Evolutionary conservation across 2,888 invertebrate species (phyloP).

Genomic region (Sminthurides aquaticus): DNA sequence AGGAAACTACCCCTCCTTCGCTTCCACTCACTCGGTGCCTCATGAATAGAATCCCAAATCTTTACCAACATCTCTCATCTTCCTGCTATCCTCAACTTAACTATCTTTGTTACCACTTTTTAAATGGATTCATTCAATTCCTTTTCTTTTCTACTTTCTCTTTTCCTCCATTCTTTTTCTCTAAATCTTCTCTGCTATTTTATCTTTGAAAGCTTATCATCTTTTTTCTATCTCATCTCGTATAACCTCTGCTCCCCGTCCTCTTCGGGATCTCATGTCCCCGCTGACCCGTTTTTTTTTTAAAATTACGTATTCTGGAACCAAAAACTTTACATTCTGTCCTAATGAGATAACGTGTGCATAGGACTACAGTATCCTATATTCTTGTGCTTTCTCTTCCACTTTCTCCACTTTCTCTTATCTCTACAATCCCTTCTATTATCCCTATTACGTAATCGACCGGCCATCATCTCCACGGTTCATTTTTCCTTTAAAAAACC

Average conservation of each 20-base stretch:
- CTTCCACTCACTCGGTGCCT: background rate
- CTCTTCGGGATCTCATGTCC: background rate
- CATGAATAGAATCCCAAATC: background rate
- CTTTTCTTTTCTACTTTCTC: background rate
- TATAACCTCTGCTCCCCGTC: background rate
- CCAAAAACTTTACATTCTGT: background rate
- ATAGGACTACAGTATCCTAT: background rate
- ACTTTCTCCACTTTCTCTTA: background rate
- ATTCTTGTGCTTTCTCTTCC: background rate
- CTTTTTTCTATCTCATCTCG: background rate
- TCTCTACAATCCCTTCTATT: too few species aligned
- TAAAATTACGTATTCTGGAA: background rate
- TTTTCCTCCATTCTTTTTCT: constrained; percentile 1
- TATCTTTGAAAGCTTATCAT: constrained; percentile 1
- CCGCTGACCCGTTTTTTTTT: background rate
- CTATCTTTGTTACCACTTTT: background rate
- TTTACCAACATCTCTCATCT: background rate
- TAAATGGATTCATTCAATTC: background rate
- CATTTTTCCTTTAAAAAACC: too few species aligned
- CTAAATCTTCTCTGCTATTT: background rate
- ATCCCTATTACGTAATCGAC: too few species aligned
- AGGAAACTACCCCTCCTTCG: background rate
- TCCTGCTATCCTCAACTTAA: background rate
- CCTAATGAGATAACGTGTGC: background rate
- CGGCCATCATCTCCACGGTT: too few species aligned